Evolutionary conservation across 2,888 invertebrate genomes (phyloP).

Genomic region (Amaurobius ferox): DNA sequence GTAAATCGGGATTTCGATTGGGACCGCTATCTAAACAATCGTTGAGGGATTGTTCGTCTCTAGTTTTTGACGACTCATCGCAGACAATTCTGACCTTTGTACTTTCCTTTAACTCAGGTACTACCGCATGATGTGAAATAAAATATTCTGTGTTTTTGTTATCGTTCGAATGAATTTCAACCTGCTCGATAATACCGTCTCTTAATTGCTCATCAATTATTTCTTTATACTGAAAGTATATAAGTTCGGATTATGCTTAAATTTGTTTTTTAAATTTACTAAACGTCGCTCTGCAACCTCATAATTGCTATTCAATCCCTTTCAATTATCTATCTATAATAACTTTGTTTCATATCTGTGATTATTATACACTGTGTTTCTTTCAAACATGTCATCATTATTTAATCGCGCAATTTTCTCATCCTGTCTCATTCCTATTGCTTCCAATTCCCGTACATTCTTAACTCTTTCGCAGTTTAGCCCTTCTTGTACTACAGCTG

Average conservation of each 20-base stretch:
- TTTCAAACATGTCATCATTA: slow-evolving; percentile 1
- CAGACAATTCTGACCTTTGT: slow-evolving; percentile 23
- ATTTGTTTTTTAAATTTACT: neutral
- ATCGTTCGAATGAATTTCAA: neutral
- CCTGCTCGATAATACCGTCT: neutral
- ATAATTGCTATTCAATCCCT: slow-evolving; percentile 11
- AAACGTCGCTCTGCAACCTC: neutral
- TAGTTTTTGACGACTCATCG: slow-evolving; percentile 47
- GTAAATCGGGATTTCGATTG: slow-evolving; percentile 27
- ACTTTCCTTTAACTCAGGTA: slow-evolving; percentile 3
- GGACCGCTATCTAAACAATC: slow-evolving; percentile 28
- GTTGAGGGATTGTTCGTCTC: slow-evolving; percentile 29
- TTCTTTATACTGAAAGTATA: slow-evolving; percentile 6
- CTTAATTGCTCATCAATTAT: slow-evolving; percentile 26
- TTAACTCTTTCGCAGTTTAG: slow-evolving; percentile 1
- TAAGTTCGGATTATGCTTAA: neutral
- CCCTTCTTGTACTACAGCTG: neutral
- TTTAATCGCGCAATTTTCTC: neutral
- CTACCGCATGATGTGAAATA: slow-evolving; percentile 10
- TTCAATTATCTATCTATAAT: slow-evolving; percentile 10
- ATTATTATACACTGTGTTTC: slow-evolving; percentile 12
- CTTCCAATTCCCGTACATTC: slow-evolving; percentile 6
- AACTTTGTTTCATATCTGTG: slow-evolving; percentile 11
- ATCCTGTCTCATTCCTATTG: neutral
- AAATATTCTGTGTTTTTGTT: neutral